Conservation (phyloP, 2,113 vertebrate genomes). For the Ahaetulla prasina region DNA sequence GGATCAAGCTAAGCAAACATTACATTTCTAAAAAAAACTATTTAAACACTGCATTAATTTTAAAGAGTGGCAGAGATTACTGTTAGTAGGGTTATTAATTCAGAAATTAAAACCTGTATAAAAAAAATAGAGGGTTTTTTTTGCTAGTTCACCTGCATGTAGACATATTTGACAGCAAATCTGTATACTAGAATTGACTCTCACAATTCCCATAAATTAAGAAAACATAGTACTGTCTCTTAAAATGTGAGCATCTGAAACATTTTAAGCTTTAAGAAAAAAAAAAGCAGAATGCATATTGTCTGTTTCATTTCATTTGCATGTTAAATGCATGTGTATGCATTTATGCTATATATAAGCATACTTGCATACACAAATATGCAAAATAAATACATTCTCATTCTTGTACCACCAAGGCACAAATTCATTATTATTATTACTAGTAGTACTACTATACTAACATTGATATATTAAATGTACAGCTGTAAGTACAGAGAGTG, state of each 20-base stretch:
- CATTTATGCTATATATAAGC: not conserved
- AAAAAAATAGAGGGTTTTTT: not conserved
- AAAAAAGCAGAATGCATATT: not conserved
- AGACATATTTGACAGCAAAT: not conserved
- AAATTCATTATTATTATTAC: not conserved
- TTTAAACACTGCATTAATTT: not conserved
- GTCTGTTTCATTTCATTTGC: not conserved
- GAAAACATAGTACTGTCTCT: not conserved
- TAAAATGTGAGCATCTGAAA: not conserved
- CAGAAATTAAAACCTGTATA: not conserved
- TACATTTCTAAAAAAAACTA: not conserved
- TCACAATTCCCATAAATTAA: not conserved
- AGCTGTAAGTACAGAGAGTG: not conserved
- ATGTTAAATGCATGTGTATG: not conserved
- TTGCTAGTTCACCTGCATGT: not conserved
- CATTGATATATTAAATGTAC: not conserved
- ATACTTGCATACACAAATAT: not conserved
- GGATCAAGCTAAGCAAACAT: not conserved
- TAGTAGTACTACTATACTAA: not conserved
- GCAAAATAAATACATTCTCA: not conserved
- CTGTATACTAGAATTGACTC: not conserved
- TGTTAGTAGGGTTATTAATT: not conserved
- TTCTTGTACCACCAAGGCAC: not conserved
- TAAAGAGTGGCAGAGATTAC: not conserved
- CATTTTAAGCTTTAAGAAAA: not conserved